These are phyloP conservation scores for Aythya fuligula DNA, from an alignment of 2,797 vertebrate genomes.

Conservation along the genomic window DNA sequence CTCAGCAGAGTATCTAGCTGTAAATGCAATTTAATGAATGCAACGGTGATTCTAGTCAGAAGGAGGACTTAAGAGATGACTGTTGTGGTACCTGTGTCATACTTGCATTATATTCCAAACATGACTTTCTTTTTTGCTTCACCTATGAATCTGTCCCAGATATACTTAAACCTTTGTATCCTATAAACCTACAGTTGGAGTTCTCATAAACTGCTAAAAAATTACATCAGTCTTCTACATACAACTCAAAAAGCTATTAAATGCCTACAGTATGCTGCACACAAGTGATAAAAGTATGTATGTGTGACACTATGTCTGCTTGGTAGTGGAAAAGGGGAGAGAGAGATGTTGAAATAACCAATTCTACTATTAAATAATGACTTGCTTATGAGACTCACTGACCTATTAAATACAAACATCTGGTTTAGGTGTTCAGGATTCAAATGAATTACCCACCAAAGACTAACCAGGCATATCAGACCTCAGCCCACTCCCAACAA, in stretches of 20 bases:
- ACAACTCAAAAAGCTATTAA: slow-evolving; percentile 50
- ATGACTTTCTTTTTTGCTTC: not conserved
- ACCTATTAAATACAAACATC: slow-evolving; percentile 74
- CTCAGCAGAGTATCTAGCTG: not conserved
- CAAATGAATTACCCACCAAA: slow-evolving; percentile 70
- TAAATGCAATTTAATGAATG: slow-evolving; percentile 1
- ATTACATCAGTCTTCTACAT: slow-evolving; percentile 65
- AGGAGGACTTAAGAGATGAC: not conserved
- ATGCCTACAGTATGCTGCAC: slow-evolving; percentile 54
- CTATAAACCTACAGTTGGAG: slow-evolving; percentile 40
- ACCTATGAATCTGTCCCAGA: not conserved
- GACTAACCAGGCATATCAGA: slow-evolving; percentile 53
- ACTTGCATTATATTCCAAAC: slow-evolving; percentile 22
- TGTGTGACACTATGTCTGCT: slow-evolving; percentile 74
- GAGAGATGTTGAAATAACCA: slow-evolving; percentile 64
- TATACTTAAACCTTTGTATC: slow-evolving; percentile 63
- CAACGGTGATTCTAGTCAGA: not conserved
- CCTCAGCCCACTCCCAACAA: slow-evolving; percentile 1
- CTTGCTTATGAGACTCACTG: slow-evolving; percentile 66
- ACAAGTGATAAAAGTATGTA: slow-evolving; percentile 61
- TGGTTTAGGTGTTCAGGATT: slow-evolving; percentile 63
- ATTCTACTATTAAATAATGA: slow-evolving; percentile 71
- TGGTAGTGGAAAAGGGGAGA: slow-evolving; percentile 48
- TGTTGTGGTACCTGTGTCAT: not conserved
- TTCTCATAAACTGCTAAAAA: slow-evolving; percentile 57